These are phyloP conservation scores for Isurus oxyrinchus DNA, from an alignment of 2,113 vertebrate genomes.

Conservation along the genomic window DNA sequence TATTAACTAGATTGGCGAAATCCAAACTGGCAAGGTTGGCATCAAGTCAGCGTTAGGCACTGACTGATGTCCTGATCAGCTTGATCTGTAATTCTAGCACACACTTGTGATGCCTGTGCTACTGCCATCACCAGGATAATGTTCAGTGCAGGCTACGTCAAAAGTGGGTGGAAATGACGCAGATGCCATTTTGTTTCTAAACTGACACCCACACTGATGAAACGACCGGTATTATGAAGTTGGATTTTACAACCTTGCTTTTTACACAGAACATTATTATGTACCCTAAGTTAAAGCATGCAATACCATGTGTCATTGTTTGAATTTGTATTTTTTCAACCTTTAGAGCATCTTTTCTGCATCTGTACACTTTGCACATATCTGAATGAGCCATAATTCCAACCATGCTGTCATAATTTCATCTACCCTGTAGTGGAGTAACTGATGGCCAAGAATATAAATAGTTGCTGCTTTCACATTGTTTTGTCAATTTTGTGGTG, in stretches of 20 bases:
- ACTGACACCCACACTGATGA: background rate
- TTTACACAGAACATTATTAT: background rate
- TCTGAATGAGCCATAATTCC: background rate
- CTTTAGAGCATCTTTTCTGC: background rate
- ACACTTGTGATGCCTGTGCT: background rate
- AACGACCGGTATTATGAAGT: background rate
- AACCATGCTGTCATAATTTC: background rate
- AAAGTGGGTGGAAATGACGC: background rate
- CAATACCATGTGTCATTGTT: background rate
- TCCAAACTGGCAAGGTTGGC: background rate
- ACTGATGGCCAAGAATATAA: background rate
- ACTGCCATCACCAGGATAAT: background rate
- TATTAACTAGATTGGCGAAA: too few relatives aligned
- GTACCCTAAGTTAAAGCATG: background rate
- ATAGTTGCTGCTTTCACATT: background rate
- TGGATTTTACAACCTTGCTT: background rate
- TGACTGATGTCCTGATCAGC: background rate
- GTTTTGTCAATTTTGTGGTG: slow-evolving; percentile 26
- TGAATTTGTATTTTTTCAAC: background rate
- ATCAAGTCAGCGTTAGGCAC: background rate
- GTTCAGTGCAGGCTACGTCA: background rate
- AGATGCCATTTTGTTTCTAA: background rate
- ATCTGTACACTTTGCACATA: slow-evolving; percentile 11
- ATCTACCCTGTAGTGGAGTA: background rate
- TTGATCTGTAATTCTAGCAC: background rate